Evolutionary conservation across 2,113 vertebrate genomes (phyloP), one percentile per base, ranked within the genome.

Genomic region (Tretioscincus oriximinensis): DNA sequence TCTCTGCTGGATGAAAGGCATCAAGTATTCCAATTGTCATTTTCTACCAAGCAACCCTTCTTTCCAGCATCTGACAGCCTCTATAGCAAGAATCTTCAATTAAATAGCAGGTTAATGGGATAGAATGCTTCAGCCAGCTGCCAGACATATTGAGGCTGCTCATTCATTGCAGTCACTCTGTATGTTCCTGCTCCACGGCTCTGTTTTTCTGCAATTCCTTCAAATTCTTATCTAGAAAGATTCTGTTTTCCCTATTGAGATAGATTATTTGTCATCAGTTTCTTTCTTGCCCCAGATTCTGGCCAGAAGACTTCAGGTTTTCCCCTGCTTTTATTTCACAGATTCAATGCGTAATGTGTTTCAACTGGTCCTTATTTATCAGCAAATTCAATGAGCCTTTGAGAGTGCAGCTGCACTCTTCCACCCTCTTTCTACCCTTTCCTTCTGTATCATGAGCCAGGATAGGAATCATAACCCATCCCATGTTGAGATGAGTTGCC

Each of bases 341-440:
- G 28, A 81, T n/a, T n/a, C n/a, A n/a, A n/a, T n/a, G 51, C 88
- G 87, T 45, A 49, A 67, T 78, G 77, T 41, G 68, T 75, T 29
- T 84, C 9, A 87, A 63, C 86, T 91, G 88, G 88, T 91, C 86
- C 88, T 91, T 91, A 88, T 91, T 91, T 90, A 89, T 89, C 88
- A 84, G 61, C 31, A 81, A 24, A 76, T 58, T 76, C 85, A 88
- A 84, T 1, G n/a, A 85, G 83, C 60, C 83, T 88, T 88, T 92
- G 82, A 89, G 89, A 75, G 73, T 11, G 16, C 81, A 73, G 86
- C 86, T 88, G 86, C 85, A 91, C 80, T 86, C 79, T 80, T 5
- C 29, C 76, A 76, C 79, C 83, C 76, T 41, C 0, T 73, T 77
- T 58, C 54, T 18, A 4, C 49, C 9, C 49, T 51, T 5, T 2